A percentile compares a stretch with the other conserved stretches of the same genome.
Evolutionary conservation across 2,888 invertebrate genomes (phyloP).

Genomic region (Drosophila tripunctata): DNA sequence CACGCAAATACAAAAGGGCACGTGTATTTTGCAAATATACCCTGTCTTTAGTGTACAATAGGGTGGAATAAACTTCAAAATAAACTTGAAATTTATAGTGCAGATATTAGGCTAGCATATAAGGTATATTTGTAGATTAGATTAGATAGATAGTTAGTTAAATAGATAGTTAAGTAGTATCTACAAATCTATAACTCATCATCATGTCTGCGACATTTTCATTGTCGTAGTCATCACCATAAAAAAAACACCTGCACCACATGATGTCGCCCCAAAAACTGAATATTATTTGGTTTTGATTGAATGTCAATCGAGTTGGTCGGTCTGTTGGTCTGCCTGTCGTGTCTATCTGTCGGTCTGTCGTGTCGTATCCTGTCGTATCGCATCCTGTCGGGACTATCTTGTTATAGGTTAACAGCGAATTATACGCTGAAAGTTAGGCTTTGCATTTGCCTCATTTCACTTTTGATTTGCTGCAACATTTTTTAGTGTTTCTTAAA

Average conservation of each 20-base stretch:
- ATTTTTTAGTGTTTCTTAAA: no score
- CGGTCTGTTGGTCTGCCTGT: not conserved
- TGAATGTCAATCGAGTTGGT: constrained; percentile 51
- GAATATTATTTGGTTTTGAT: constrained; percentile 42
- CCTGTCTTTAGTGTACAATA: not conserved
- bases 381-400: no score
- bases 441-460: not conserved
- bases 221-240: not conserved
- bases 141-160: no score
- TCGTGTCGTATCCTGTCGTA: no score
- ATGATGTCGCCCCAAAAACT: constrained; percentile 12
- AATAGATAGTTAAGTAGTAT: not conserved
- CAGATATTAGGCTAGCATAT: no score
- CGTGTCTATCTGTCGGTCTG: no score
- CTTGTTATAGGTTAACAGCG: constrained; percentile 19
- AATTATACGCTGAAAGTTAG: constrained; percentile 14
- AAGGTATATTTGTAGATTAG: no score
- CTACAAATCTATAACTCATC: not conserved
- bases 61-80: not conserved
- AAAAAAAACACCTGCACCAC: constrained; percentile 44
- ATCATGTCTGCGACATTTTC: not conserved
- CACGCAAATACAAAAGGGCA: constrained; percentile 34
- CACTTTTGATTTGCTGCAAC: not conserved
- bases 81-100: no score
- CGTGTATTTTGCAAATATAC: constrained; percentile 2